Conservation (phyloP, 2,113 vertebrate genomes). For the Coreoperca whiteheadi region DNA sequence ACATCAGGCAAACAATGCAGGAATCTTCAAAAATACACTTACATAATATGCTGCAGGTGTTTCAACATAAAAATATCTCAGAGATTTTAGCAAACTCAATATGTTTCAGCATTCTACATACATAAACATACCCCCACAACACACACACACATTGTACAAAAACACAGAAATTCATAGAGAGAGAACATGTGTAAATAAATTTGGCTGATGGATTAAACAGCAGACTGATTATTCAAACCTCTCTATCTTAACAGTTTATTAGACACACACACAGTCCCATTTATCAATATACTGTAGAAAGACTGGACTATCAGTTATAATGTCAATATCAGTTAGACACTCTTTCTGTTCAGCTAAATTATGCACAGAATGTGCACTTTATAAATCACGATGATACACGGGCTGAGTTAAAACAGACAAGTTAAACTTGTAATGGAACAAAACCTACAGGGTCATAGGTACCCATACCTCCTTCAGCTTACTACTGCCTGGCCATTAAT, state of each 20-base stretch:
- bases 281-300: conserved; percentile 22
- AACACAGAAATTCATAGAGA: neutral
- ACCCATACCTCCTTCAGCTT: neutral
- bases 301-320: conserved; percentile 28
- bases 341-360: conserved; percentile 19
- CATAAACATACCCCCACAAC: neutral
- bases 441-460: neutral
- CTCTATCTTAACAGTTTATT: neutral
- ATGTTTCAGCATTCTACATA: neutral
- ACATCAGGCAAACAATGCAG: neutral
- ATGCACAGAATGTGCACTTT: conserved; percentile 12
- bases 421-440: conserved; percentile 31
- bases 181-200: neutral
- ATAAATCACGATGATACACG: conserved; percentile 34
- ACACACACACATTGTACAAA: neutral
- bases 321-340: conserved; percentile 22
- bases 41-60: conserved; percentile 1
- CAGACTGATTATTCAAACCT: conserved; percentile 3
- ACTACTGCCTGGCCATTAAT: neutral
- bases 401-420: conserved; percentile 1
- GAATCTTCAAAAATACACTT: neutral
- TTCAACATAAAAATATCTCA: neutral
- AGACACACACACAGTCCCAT: conserved; percentile 18
- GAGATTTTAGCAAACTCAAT: no score
- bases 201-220: neutral